phyloP scores from a whole-genome alignment of 1,140 invertebrate genomes.

The Drosophila erecta region DNA sequence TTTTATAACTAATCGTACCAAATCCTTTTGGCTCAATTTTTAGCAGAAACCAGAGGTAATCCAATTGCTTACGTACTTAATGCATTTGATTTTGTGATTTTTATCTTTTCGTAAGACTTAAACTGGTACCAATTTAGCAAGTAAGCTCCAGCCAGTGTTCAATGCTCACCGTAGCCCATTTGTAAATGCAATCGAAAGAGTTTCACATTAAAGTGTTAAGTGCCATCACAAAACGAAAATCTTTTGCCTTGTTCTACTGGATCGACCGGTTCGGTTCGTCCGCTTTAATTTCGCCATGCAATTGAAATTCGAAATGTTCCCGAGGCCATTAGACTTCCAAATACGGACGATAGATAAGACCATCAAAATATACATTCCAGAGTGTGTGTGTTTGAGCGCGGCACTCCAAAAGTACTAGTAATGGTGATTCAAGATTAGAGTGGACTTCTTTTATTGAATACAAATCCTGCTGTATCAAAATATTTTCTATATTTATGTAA shows the following conservation, averaged over 20 bases:
- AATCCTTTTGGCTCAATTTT: slow-evolving; percentile 2
- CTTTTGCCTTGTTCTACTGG: neutral
- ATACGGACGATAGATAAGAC: slow-evolving; percentile 54
- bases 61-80: slow-evolving; percentile 23
- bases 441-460: slow-evolving; percentile 11
- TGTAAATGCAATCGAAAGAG: slow-evolving; percentile 39
- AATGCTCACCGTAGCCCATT: slow-evolving; percentile 36
- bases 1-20: neutral
- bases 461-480: neutral
- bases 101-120: slow-evolving; percentile 21
- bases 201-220: slow-evolving; percentile 48
- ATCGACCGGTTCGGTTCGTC: slow-evolving; percentile 39
- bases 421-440: slow-evolving; percentile 28
- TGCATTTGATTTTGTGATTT: slow-evolving; percentile 47
- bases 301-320: slow-evolving; percentile 44
- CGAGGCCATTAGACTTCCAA: slow-evolving; percentile 59
- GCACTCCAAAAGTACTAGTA: slow-evolving; percentile 32
- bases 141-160: slow-evolving; percentile 39
- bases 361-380: slow-evolving; percentile 30
- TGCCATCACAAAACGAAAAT: slow-evolving; percentile 27
- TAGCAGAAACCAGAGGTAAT: neutral
- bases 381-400: slow-evolving; percentile 27
- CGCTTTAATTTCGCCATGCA: slow-evolving; percentile 36
- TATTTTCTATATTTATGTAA: neutral
- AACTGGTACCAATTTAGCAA: slow-evolving; percentile 41